These are phyloP conservation scores for Parthenolecanium corni DNA, from an alignment of 2,888 invertebrate species.

Conservation along the genomic window DNA sequence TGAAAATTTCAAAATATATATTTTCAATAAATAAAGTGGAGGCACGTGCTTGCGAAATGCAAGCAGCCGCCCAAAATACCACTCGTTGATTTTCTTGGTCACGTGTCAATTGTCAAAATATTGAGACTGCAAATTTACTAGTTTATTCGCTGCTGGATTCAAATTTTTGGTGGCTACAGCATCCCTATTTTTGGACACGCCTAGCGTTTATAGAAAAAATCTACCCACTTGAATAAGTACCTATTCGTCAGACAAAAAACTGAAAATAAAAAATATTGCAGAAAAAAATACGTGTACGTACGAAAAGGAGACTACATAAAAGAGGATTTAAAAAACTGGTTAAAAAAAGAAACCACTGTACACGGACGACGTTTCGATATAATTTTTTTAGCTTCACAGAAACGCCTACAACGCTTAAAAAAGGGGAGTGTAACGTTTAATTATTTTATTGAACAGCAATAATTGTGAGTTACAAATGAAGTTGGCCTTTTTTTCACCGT, in stretches of 20 bases:
- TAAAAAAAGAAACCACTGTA: no score
- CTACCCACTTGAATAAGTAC: not conserved
- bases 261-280: not conserved
- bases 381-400: no score
- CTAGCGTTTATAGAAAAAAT: constrained; percentile 7
- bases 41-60: not conserved
- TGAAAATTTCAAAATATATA: constrained; percentile 27
- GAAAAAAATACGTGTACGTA: not conserved
- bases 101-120: constrained; percentile 30
- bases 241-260: not conserved
- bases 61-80: not conserved
- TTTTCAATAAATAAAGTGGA: constrained; percentile 12
- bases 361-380: no score
- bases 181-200: not conserved
- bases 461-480: no score
- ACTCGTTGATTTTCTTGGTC: constrained; percentile 23
- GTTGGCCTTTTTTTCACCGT: no score
- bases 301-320: no score
- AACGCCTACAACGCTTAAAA: no score
- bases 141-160: constrained; percentile 22
- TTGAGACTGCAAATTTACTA: constrained; percentile 30
- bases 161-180: constrained; percentile 1
- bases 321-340: no score
- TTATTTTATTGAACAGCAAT: no score
- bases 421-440: no score